phyloP scores from a whole-genome alignment of 2,797 vertebrate genomes.

The Malacoctenus gilli region DNA sequence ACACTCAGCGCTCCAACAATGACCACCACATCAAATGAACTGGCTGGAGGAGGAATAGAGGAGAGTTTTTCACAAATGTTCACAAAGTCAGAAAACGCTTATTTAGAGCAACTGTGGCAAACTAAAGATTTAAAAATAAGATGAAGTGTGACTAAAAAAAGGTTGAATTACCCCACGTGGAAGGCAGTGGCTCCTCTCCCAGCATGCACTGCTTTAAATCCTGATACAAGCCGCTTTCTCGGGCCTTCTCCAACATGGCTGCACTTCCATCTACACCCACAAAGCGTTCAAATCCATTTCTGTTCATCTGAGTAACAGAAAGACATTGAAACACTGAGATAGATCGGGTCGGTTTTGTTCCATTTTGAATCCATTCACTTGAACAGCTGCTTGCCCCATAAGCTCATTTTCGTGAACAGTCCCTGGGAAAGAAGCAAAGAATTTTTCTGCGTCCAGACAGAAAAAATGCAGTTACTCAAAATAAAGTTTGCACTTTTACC shows the following conservation, averaged over 20 bases:
- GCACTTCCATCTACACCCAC: slow-evolving; percentile 89
- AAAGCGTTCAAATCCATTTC: slow-evolving; percentile 82
- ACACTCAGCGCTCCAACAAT: slow-evolving; percentile 85
- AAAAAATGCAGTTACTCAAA: no score
- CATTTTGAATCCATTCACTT: no score
- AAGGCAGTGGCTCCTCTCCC: slow-evolving; percentile 82
- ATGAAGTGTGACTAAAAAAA: neutral
- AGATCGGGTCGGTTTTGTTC: no score
- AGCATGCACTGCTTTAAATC: slow-evolving; percentile 80
- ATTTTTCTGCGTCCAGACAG: no score
- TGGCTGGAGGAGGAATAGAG: slow-evolving; percentile 53
- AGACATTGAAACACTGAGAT: neutral
- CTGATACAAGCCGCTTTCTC: slow-evolving; percentile 81
- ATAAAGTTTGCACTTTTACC: no score
- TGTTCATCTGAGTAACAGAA: slow-evolving; percentile 80
- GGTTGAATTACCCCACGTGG: slow-evolving; percentile 77
- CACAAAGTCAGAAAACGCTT: no score
- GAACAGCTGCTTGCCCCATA: no score
- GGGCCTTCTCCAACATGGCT: slow-evolving; percentile 85
- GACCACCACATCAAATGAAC: slow-evolving; percentile 84
- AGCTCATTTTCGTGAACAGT: no score
- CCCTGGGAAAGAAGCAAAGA: no score
- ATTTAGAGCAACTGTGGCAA: no score
- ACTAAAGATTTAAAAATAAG: no score
- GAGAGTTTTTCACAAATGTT: neutral